phyloP scores from a whole-genome alignment of 2,797 vertebrate species.

The Knipowitschia caucasica region DNA sequence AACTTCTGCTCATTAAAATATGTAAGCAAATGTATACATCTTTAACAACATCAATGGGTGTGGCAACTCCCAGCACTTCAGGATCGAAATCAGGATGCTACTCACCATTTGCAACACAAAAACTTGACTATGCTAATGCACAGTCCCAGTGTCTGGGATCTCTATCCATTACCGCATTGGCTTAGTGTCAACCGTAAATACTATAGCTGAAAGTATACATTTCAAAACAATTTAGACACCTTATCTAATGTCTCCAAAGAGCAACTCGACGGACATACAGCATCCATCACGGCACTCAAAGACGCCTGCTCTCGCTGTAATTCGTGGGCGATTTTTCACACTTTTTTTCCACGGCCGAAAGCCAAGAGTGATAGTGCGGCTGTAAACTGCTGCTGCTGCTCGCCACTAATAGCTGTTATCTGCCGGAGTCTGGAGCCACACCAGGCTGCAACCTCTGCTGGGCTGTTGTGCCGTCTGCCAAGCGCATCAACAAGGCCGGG shows the following conservation, averaged over 20 bases:
- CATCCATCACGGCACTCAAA: conserved; percentile 20
- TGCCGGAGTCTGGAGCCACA: conserved; percentile 39
- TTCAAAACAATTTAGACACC: neutral
- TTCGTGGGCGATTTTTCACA: conserved; percentile 21
- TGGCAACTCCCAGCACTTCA: too few relatives aligned
- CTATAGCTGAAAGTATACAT: neutral
- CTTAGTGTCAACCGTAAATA: neutral
- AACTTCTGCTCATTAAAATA: too few relatives aligned
- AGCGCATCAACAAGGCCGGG: conserved; percentile 37
- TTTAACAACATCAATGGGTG: too few relatives aligned
- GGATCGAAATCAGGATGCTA: too few relatives aligned
- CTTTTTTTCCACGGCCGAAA: conserved; percentile 10
- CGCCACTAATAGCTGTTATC: conserved; percentile 44
- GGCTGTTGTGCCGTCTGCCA: conserved; percentile 32
- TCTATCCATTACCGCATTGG: neutral
- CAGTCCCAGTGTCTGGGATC: neutral
- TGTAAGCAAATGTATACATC: too few relatives aligned
- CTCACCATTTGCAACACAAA: too few relatives aligned
- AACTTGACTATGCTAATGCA: too few relatives aligned
- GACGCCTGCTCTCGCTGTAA: conserved; percentile 7
- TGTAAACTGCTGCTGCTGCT: conserved; percentile 37
- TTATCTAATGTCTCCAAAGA: conserved; percentile 5
- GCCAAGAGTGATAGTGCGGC: conserved; percentile 19
- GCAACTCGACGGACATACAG: conserved; percentile 8
- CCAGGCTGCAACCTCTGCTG: conserved; percentile 29